A percentile compares a stretch with the other conserved stretches of the same genome.
phyloP scores from a whole-genome alignment of 2,797 vertebrate species.

The Heteromormyrus szaboi region DNA sequence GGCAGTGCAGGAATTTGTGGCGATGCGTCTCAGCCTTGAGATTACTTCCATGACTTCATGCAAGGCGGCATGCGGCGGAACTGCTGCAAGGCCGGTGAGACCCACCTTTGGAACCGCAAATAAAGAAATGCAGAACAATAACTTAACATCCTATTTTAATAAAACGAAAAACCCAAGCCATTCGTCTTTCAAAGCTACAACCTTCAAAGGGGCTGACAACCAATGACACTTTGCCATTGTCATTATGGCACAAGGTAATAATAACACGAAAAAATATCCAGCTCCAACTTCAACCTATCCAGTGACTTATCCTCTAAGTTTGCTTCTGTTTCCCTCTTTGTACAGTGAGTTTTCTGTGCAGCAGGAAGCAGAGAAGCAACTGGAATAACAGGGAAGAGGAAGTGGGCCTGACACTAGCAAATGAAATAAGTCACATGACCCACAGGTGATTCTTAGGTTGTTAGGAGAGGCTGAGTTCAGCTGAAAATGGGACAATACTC shows the following conservation, averaged over 20 bases:
- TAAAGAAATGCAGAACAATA: not conserved
- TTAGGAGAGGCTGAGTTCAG: not conserved
- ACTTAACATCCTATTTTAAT: not conserved
- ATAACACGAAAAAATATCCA: not conserved
- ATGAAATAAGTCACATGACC: conserved; percentile 18
- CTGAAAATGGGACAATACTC: not conserved
- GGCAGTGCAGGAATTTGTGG: not conserved
- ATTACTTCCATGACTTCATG: not conserved
- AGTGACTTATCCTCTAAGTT: conserved; percentile 12
- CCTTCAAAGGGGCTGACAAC: not conserved
- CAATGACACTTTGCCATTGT: not conserved
- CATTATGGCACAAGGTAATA: not conserved
- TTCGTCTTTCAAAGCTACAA: not conserved
- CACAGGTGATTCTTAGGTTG: conserved; percentile 15
- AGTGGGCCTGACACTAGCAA: conserved; percentile 23
- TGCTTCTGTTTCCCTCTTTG: conserved; percentile 1
- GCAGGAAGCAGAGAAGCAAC: conserved; percentile 39
- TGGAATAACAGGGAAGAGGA: conserved; percentile 47
- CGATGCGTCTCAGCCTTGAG: not conserved
- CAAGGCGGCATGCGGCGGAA: not conserved
- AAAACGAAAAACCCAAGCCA: not conserved
- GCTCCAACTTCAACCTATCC: conserved; percentile 1
- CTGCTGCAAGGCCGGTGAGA: not conserved
- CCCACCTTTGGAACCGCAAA: not conserved
- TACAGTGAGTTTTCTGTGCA: conserved; percentile 20